Evolutionary conservation across 2,113 vertebrate genomes (phyloP), one percentile per base, ranked within the genome.

Genomic region (Sylvia atricapilla): DNA sequence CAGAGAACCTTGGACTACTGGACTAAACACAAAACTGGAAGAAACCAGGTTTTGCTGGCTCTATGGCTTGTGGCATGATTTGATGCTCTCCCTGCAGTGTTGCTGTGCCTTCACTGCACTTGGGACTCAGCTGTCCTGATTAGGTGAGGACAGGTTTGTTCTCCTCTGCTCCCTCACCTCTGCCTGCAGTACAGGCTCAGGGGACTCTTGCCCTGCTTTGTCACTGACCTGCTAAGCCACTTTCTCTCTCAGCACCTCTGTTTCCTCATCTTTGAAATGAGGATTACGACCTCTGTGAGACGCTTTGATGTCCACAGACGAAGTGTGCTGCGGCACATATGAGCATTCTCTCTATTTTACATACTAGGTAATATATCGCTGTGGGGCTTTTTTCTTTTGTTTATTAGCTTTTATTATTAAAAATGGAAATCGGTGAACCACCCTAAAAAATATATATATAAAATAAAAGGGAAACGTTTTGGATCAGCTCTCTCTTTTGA

Each of bases 231-330:
- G 92, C 80, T 89, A 63, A 94, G 93, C 67, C 74, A 79, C 74
- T 89, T 94, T 95, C 74, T 76, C 84, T 83, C 72, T 93, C 66
- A 76, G 31, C 69, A 93, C 53, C 74, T 76, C 76, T 68, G 47
- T 64, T 95, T 95, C 91, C 84, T 91, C 78, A 75, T 43, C 69
- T 92, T 78, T 87, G 91, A 92, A 94, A 92, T 33, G 20, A 72
- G 62, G 66, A 95, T 91, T 87, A 91, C 14, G 30, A 89, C 89
- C 62, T 92, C 58, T 78, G 2, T 23, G 62, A 95, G 80, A 77
- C 19, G 30, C 94, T 95, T 95, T 83, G 87, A 93, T 91, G 84
- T 66, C 70, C 91, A 69, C 41, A 82, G 30, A 73, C 18, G 58
- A 69, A 87, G 78, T 33, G 91, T 89, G 84, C 81, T 79, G 81